Percentiles rank a stretch among this genome's conserved stretches.
Conservation (phyloP, 2,888 invertebrate genomes). For the Priocnemis perturbator region DNA sequence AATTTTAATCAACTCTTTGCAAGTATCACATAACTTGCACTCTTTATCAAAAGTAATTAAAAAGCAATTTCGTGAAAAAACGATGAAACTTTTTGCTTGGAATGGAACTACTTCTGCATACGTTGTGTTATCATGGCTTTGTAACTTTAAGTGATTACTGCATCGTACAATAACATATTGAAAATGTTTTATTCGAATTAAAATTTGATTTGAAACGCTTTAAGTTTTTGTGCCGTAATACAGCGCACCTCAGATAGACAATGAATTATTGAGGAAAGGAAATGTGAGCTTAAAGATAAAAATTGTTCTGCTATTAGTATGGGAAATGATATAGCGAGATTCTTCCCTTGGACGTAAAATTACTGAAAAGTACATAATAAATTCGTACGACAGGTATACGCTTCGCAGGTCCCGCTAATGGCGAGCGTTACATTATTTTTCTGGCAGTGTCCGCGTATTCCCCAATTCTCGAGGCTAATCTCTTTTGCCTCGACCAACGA, state of each 20-base stretch:
- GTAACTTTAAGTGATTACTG: neutral
- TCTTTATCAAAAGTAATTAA: too few relatives aligned
- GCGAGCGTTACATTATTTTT: slow-evolving; percentile 43
- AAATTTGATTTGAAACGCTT: slow-evolving; percentile 20
- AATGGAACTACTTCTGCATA: too few relatives aligned
- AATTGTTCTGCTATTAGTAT: slow-evolving; percentile 9
- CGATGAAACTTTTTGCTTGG: too few relatives aligned
- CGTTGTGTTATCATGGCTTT: too few relatives aligned
- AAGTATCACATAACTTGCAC: too few relatives aligned
- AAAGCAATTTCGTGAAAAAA: too few relatives aligned
- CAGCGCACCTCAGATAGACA: slow-evolving; percentile 28
- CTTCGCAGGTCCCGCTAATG: slow-evolving; percentile 8
- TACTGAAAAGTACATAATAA: slow-evolving; percentile 38
- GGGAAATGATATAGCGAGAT: slow-evolving; percentile 44
- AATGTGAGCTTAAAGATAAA: slow-evolving; percentile 26
- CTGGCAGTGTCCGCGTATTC: slow-evolving; percentile 54
- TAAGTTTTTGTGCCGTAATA: slow-evolving; percentile 40
- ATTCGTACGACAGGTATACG: slow-evolving; percentile 40
- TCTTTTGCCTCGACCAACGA: slow-evolving; percentile 38
- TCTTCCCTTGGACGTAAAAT: slow-evolving; percentile 39
- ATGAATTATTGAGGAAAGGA: slow-evolving; percentile 3
- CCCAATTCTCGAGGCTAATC: slow-evolving; percentile 32
- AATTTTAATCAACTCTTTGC: too few relatives aligned
- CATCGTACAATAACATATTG: slow-evolving; percentile 9
- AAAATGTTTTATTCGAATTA: slow-evolving; percentile 2